Conservation (phyloP, 1,140 invertebrate genomes). For the Asobara japonica region DNA sequence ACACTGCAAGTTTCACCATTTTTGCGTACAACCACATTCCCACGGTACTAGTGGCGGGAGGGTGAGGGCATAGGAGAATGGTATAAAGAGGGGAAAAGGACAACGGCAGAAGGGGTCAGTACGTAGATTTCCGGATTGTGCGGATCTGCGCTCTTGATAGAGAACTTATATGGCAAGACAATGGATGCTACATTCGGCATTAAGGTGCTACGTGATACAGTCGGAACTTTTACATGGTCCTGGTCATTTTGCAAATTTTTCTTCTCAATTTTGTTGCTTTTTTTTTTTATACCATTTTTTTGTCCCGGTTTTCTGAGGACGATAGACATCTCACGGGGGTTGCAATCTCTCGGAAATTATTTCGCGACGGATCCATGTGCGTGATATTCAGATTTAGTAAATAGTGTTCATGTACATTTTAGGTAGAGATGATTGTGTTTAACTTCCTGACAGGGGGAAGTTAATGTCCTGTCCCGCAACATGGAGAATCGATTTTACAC, state of each 20-base stretch:
- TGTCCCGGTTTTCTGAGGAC: background rate
- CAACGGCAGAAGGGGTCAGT: background rate
- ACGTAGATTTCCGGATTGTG: constrained; percentile 59
- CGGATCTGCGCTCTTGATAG: constrained; percentile 59
- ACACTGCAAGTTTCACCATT: background rate
- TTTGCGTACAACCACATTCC: constrained; percentile 40
- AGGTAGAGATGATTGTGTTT: no score
- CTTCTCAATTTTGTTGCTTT: background rate
- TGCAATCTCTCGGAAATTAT: background rate
- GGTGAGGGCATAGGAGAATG: background rate
- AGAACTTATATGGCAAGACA: constrained; percentile 63
- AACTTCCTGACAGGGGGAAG: no score
- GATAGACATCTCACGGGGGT: background rate
- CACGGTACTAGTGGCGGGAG: constrained; percentile 41
- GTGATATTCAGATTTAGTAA: background rate
- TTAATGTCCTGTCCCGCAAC: no score
- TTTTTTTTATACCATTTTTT: background rate
- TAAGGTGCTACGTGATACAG: constrained; percentile 60
- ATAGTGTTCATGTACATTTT: background rate
- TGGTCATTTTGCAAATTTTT: background rate
- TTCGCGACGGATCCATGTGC: background rate
- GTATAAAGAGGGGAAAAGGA: background rate
- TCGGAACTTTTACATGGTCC: background rate
- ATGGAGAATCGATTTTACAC: no score
- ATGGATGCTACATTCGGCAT: constrained; percentile 61